Evolutionary conservation across 2,113 vertebrate species (phyloP), one percentile per base, ranked within the genome.

Genomic region (Megaceryle maxima): DNA sequence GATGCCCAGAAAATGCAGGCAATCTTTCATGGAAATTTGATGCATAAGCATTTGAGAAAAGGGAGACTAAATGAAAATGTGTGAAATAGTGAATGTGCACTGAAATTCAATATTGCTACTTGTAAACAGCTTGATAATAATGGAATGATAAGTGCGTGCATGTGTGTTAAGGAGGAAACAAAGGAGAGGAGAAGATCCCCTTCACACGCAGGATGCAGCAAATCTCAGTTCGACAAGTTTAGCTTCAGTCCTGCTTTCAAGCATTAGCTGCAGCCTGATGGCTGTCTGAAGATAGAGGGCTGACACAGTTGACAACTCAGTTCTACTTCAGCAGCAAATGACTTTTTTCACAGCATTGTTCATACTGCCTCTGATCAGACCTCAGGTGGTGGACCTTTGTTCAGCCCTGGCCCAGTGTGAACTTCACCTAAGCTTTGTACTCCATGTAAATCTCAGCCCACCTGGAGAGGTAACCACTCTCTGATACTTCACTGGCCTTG

Each of bases 161-260:
- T 18, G 31, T n/a, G 24, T 22, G 33, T 2, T 10, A 59, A 79
- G 31, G 24, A n/a, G 24, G 24, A 68, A 43, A 57, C 74, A 17
- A 13, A 17, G 62, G 68, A 87, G 29, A 39, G 7, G 39, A 41
- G 37, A 37, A 8, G 13, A 13, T 51, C 29, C 39, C 39, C 48
- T 79, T 57, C 19, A 37, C 3, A 5, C 0, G 1, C 33, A 62
- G 29, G 31, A 20, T 0, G 3, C 4, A 4, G 15, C 75, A 69
- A 24, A 56, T 24, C 16, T 79, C 62, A 35, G 4, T 11, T 69
- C 20, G 72, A 20, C 16, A 46, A 37, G 7, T 15, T 74, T 22
- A 41, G 41, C 12, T 67, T 69, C 16, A 81, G 28, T 41, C 16
- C 21, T 90, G 21, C 37, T 59, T 67, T 41, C 35, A 62, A 93